Conservation (phyloP, 1,140 invertebrate genomes). For the Geopemphigus sp. region DNA sequence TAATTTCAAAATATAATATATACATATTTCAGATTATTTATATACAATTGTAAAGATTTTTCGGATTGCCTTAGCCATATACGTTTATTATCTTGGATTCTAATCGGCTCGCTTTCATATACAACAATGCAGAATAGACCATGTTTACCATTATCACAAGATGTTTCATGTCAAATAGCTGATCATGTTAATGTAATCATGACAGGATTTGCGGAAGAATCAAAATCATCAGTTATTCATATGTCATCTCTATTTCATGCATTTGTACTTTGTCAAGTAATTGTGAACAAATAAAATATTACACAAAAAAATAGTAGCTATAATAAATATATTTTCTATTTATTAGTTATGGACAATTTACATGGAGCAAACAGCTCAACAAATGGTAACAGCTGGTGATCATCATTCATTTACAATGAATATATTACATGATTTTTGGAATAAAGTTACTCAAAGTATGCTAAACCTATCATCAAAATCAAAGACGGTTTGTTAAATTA, state of each 20-base stretch:
- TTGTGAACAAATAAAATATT: background rate
- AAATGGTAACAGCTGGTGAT: conserved; percentile 66
- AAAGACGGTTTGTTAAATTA: conserved; percentile 69
- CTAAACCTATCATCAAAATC: conserved; percentile 90
- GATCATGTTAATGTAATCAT: conserved; percentile 95
- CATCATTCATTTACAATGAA: conserved; percentile 70
- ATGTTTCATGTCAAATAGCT: conserved; percentile 91
- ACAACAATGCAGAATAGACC: conserved; percentile 64
- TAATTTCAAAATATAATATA: background rate
- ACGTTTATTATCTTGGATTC: conserved; percentile 89
- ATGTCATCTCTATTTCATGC: conserved; percentile 87
- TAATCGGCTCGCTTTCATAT: conserved; percentile 90
- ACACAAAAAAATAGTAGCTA: background rate
- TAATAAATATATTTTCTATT: conserved; percentile 28
- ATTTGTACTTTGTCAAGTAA: conserved; percentile 76
- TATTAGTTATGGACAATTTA: conserved; percentile 94
- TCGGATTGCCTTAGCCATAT: conserved; percentile 93
- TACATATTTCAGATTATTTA: conserved; percentile 35
- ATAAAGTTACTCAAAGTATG: conserved; percentile 92
- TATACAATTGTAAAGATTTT: conserved; percentile 81
- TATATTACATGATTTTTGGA: conserved; percentile 97
- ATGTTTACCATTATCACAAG: conserved; percentile 88
- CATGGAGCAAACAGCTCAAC: conserved; percentile 82
- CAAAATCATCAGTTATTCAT: conserved; percentile 83
- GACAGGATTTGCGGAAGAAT: conserved; percentile 94